phyloP scores from a whole-genome alignment of 1,140 invertebrate species.

The Aphelenchoides fujianensis region DNA sequence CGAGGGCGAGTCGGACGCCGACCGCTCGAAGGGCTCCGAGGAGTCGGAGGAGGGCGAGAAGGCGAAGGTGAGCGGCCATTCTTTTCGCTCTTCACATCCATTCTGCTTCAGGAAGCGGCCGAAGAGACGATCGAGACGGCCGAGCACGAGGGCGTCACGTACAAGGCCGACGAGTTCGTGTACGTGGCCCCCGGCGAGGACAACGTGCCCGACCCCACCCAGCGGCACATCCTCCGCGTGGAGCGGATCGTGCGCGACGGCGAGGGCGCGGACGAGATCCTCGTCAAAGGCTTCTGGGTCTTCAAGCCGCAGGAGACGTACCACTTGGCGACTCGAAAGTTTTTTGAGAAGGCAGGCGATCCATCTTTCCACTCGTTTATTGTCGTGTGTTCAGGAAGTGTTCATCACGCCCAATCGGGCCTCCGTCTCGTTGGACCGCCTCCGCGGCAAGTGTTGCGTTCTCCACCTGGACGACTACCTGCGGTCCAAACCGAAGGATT shows the following conservation, averaged over 20 bases:
- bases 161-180: slow-evolving; percentile 81
- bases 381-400: slow-evolving; percentile 72
- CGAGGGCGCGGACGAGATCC: slow-evolving; percentile 70
- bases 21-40: slow-evolving; percentile 20
- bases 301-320: slow-evolving; percentile 87
- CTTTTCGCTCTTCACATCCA: background rate
- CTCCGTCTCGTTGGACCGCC: slow-evolving; percentile 78
- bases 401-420: slow-evolving; percentile 87
- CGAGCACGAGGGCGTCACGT: slow-evolving; percentile 73
- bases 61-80: slow-evolving; percentile 16
- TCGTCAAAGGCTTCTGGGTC: slow-evolving; percentile 83
- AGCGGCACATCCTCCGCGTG: slow-evolving; percentile 81
- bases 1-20: slow-evolving; percentile 1
- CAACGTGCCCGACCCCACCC: slow-evolving; percentile 51
- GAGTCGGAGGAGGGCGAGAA: slow-evolving; percentile 35
- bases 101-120: slow-evolving; percentile 28
- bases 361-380: slow-evolving; percentile 14
- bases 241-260: slow-evolving; percentile 71
- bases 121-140: slow-evolving; percentile 63
- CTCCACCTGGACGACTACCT: slow-evolving; percentile 93
- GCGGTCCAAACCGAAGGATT: slow-evolving; percentile 69
- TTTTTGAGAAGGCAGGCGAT: slow-evolving; percentile 68
- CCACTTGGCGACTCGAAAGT: slow-evolving; percentile 88
- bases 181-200: slow-evolving; percentile 74
- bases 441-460: slow-evolving; percentile 86